Evolutionary conservation across 1,140 invertebrate species (phyloP).

Genomic region (Saccostrea glomerata): DNA sequence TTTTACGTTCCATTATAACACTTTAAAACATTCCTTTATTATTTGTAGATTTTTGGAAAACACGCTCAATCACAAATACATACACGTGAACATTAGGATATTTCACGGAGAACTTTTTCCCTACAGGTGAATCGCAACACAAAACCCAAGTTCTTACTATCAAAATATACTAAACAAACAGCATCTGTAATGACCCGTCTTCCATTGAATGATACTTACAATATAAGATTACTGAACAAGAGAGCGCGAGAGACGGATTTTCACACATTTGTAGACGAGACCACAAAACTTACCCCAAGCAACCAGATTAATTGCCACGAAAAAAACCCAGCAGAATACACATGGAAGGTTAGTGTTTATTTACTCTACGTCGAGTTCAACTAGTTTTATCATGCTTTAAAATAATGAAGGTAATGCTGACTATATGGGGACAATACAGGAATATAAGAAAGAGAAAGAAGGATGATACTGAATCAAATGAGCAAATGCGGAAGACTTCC

Average conservation of each 20-base stretch:
- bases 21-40: neutral
- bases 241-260: neutral
- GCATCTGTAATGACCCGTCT: neutral
- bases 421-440: too few relatives aligned
- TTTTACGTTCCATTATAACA: neutral
- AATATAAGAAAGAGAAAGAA: too few relatives aligned
- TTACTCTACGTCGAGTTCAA: neutral
- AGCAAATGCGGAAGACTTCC: too few relatives aligned
- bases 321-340: neutral
- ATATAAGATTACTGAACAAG: neutral
- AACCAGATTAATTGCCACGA: too few relatives aligned
- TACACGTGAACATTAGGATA: neutral
- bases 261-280: neutral
- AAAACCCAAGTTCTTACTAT: neutral
- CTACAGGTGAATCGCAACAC: neutral
- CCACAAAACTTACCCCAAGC: neutral
- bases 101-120: neutral
- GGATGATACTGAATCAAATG: too few relatives aligned
- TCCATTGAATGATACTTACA: neutral
- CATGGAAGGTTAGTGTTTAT: neutral
- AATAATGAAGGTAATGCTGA: too few relatives aligned
- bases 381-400: too few relatives aligned
- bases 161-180: slow-evolving; percentile 35
- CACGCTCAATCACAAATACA: neutral
- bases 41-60: neutral